Evolutionary conservation across 2,888 invertebrate genomes (phyloP).

Genomic region (Chydorus sphaericus): DNA sequence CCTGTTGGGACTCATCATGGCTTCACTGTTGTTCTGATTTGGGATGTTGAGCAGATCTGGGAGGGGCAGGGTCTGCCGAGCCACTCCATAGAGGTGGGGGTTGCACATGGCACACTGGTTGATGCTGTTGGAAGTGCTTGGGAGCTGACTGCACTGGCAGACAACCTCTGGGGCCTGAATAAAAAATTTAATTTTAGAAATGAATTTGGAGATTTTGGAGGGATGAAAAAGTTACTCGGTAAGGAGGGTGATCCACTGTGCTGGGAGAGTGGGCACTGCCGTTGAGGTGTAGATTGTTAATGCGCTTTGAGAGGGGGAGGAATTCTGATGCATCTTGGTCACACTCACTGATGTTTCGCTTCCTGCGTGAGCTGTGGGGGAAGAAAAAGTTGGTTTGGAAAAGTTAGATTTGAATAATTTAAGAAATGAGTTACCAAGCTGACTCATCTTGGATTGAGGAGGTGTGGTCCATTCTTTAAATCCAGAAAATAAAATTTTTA

Average conservation of each 20-base stretch:
- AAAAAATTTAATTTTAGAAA: too few relatives aligned
- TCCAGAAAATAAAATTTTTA: neutral
- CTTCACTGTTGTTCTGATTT: neutral
- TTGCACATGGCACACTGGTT: slow-evolving; percentile 8
- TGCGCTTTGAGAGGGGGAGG: slow-evolving; percentile 74
- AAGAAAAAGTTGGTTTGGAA: too few relatives aligned
- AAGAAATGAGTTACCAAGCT: neutral
- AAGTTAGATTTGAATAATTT: too few relatives aligned
- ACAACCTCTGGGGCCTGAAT: neutral
- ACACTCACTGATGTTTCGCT: slow-evolving; percentile 4
- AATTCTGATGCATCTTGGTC: slow-evolving; percentile 48
- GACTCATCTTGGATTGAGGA: neutral
- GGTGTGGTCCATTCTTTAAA: neutral
- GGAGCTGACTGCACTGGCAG: slow-evolving; percentile 4
- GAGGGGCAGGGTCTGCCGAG: neutral
- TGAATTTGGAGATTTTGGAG: too few relatives aligned
- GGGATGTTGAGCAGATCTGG: slow-evolving; percentile 10
- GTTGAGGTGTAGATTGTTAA: slow-evolving; percentile 70
- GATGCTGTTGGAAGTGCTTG: slow-evolving; percentile 7
- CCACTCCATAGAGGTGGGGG: slow-evolving; percentile 7
- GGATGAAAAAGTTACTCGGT: too few relatives aligned
- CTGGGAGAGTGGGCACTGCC: neutral
- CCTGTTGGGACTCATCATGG: neutral
- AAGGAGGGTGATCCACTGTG: too few relatives aligned
- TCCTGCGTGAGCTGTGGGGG: too few relatives aligned